These are phyloP conservation scores for Cynocephalus volans DNA, from an alignment of 2,113 vertebrate species.

Conservation along the genomic window DNA sequence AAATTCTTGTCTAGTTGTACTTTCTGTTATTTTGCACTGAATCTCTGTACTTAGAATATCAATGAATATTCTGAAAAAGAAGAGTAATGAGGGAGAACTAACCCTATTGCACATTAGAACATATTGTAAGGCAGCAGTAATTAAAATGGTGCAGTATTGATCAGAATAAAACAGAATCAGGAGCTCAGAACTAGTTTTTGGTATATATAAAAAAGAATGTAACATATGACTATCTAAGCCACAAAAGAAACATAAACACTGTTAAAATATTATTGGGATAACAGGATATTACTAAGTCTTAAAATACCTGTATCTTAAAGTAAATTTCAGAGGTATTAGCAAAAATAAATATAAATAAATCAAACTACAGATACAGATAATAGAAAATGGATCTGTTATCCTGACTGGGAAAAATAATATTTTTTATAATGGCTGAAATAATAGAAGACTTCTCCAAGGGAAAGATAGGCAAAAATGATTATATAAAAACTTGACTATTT, in stretches of 20 bases:
- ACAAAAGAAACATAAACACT: slow-evolving; percentile 32
- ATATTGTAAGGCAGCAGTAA: background rate
- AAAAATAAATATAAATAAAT: slow-evolving; percentile 55
- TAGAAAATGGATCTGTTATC: slow-evolving; percentile 18
- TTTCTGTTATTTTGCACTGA: background rate
- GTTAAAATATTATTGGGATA: slow-evolving; percentile 26
- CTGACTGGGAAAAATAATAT: background rate
- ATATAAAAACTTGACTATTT: slow-evolving; percentile 7
- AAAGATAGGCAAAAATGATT: slow-evolving; percentile 41
- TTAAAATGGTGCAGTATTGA: background rate
- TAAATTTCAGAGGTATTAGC: slow-evolving; percentile 47
- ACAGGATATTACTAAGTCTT: background rate
- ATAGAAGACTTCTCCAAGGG: slow-evolving; percentile 43
- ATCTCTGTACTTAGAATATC: background rate
- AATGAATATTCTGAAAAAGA: slow-evolving; percentile 43
- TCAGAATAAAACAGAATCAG: background rate
- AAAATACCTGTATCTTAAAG: slow-evolving; percentile 49
- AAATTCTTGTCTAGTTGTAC: background rate
- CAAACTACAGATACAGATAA: background rate
- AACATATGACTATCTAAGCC: background rate
- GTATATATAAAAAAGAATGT: background rate
- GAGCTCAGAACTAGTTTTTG: background rate
- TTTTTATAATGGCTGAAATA: slow-evolving; percentile 45
- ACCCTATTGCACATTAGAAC: background rate
- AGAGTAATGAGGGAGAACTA: background rate